These are phyloP conservation scores for Ephydatia muelleri DNA, from an alignment of 37 sponge, comb jelly and placozoan genomes.

Conservation along the genomic window DNA sequence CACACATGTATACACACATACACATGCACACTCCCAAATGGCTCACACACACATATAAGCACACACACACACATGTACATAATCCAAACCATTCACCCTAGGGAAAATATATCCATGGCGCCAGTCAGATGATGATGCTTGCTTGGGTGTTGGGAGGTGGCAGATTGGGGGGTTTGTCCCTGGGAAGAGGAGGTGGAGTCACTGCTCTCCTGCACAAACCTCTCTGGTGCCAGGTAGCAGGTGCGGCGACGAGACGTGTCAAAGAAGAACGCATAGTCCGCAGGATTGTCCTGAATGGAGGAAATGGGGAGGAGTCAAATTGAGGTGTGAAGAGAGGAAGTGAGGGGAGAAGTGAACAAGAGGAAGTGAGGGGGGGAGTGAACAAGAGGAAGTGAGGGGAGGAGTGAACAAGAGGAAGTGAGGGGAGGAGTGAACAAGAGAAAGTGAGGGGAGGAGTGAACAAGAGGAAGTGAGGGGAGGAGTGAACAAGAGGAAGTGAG, in stretches of 20 bases:
- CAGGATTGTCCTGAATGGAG: slow-evolving; percentile 87
- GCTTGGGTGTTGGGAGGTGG: not conserved
- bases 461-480: not conserved
- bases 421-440: not conserved
- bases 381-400: not conserved
- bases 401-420: not conserved
- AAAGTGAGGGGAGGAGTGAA: not conserved
- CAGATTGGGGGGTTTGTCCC: not conserved
- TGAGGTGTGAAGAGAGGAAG: not conserved
- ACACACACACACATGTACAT: too few relatives aligned
- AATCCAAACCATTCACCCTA: slow-evolving; percentile 63
- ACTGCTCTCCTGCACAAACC: slow-evolving; percentile 36
- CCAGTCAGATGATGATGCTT: slow-evolving; percentile 44
- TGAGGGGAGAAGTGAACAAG: not conserved
- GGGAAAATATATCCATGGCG: slow-evolving; percentile 94
- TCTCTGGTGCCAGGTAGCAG: slow-evolving; percentile 95
- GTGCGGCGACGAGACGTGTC: slow-evolving; percentile 92
- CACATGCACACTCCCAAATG: too few relatives aligned
- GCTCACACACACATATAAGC: not conserved
- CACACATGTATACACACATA: not conserved
- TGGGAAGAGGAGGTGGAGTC: slow-evolving; percentile 28
- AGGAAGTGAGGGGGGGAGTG: not conserved
- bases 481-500: not conserved
- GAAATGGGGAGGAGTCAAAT: not conserved
- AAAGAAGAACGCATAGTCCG: slow-evolving; percentile 93